Percentiles rank a stretch among this genome's conserved stretches.
phyloP scores from a whole-genome alignment of 2,113 vertebrate species.

The Oreochromis niloticus region DNA sequence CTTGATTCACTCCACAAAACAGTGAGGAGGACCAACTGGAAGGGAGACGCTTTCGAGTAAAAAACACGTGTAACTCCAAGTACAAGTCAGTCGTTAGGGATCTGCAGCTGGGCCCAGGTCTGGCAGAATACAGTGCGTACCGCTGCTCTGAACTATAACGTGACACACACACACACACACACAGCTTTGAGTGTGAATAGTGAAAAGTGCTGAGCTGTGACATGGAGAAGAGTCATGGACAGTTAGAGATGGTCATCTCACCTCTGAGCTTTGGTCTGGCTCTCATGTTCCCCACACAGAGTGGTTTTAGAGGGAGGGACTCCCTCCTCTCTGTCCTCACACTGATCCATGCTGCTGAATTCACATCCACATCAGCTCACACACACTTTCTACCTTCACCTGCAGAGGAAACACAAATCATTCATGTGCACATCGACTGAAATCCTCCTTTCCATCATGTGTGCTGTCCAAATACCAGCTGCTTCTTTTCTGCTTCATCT shows the following conservation, averaged over 20 bases:
- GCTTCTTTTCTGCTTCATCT: neutral
- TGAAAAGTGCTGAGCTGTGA: neutral
- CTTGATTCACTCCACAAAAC: neutral
- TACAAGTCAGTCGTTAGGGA: neutral
- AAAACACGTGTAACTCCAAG: neutral
- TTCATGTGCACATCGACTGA: no score
- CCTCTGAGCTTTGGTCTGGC: no score
- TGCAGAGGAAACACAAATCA: no score
- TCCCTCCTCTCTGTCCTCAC: no score
- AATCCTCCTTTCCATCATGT: no score
- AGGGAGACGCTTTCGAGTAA: neutral
- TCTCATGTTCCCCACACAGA: no score
- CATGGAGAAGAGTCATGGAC: neutral
- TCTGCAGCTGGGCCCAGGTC: neutral
- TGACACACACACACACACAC: neutral
- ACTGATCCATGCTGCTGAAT: no score
- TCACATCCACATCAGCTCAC: no score
- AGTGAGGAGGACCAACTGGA: neutral
- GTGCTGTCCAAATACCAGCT: neutral
- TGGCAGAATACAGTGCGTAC: neutral
- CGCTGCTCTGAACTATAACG: neutral
- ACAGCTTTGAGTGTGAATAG: neutral
- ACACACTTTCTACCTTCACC: no score
- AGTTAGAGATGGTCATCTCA: neutral
- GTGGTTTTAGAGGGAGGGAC: no score